These are phyloP conservation scores for Drosophila aldrichi DNA, from an alignment of 2,888 invertebrate genomes.

Conservation along the genomic window DNA sequence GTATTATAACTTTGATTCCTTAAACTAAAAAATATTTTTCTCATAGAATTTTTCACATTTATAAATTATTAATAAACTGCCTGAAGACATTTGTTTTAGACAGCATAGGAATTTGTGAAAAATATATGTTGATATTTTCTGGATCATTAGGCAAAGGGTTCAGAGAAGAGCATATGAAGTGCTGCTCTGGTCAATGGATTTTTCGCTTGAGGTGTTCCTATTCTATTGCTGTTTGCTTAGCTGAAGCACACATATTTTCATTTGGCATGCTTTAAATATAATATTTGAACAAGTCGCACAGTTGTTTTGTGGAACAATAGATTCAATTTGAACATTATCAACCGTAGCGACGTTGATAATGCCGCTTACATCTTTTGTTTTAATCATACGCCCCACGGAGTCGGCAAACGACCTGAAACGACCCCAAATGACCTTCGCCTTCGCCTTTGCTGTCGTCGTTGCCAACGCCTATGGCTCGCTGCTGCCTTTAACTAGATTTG, in stretches of 20 bases:
- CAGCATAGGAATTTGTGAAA: background rate
- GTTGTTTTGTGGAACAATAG: constrained; percentile 72
- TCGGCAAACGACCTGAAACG: constrained; percentile 28
- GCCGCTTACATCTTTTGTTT: constrained; percentile 67
- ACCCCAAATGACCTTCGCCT: constrained; percentile 75
- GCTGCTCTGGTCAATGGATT: constrained; percentile 2
- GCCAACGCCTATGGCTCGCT: background rate
- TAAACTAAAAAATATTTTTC: background rate
- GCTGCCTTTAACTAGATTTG: constrained; percentile 1
- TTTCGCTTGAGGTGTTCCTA: constrained; percentile 35
- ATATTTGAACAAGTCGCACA: constrained; percentile 79
- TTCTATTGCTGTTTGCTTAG: constrained; percentile 72
- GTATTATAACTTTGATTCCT: background rate
- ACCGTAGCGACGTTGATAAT: constrained; percentile 56
- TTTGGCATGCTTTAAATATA: constrained; percentile 76
- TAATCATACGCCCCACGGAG: constrained; percentile 48
- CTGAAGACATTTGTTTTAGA: background rate
- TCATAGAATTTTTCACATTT: background rate
- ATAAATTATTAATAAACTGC: background rate
- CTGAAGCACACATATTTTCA: constrained; percentile 75
- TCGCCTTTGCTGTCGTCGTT: background rate
- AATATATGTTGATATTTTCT: background rate
- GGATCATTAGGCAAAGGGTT: constrained; percentile 1
- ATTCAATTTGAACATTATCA: constrained; percentile 77
- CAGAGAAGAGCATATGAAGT: constrained; percentile 33